Evolutionary conservation across 1,140 invertebrate genomes (phyloP).

Genomic region (Aricia agestis): DNA sequence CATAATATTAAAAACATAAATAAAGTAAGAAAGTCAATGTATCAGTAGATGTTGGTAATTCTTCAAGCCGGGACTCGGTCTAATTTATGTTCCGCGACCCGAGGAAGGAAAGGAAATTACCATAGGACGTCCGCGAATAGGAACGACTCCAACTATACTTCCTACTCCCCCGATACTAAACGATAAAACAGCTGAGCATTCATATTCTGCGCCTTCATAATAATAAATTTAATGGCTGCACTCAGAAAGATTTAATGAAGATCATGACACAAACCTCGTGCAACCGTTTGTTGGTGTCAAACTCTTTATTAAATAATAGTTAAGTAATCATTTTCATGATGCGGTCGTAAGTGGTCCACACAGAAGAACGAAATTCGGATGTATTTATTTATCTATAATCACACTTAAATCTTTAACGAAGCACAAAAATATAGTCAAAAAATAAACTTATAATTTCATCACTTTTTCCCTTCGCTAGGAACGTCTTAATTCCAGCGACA

Average conservation of each 20-base stretch:
- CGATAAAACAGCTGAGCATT: slow-evolving; percentile 12
- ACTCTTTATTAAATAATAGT: too few relatives aligned
- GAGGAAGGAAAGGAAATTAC: slow-evolving; percentile 61
- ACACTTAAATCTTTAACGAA: too few relatives aligned
- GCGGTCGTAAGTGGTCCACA: too few relatives aligned
- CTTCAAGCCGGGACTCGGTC: slow-evolving; percentile 48
- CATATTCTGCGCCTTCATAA: neutral
- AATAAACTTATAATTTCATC: neutral
- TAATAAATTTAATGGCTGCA: too few relatives aligned
- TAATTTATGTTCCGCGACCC: slow-evolving; percentile 53
- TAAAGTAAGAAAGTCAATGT: slow-evolving; percentile 29
- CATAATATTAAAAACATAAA: slow-evolving; percentile 4
- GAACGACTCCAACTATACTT: slow-evolving; percentile 41
- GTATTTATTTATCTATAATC: too few relatives aligned
- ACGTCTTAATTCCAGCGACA: neutral
- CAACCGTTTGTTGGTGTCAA: too few relatives aligned
- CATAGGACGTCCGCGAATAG: slow-evolving; percentile 54
- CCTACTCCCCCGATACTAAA: slow-evolving; percentile 38
- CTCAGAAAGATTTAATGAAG: too few relatives aligned
- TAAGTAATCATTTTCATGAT: too few relatives aligned
- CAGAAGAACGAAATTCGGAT: too few relatives aligned
- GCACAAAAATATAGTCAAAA: too few relatives aligned
- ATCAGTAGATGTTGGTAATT: slow-evolving; percentile 53
- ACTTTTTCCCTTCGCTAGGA: neutral
- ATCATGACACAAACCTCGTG: too few relatives aligned